Evolutionary conservation across 2,888 invertebrate genomes (phyloP).

Genomic region (Chirona hameri): DNA sequence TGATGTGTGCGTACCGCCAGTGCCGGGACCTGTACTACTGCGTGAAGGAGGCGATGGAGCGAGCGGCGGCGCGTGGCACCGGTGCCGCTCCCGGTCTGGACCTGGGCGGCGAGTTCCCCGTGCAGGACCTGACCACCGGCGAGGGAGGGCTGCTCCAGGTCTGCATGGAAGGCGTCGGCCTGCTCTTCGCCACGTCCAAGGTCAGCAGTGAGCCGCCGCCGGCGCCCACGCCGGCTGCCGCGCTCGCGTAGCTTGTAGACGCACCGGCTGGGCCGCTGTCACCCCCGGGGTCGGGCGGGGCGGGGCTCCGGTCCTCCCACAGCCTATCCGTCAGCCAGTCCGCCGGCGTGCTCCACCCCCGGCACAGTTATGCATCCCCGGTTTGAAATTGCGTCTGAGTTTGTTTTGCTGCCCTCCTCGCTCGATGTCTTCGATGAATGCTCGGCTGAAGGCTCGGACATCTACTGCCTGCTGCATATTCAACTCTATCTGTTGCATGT

Average conservation of each 20-base stretch:
- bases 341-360: no score
- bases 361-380: no score
- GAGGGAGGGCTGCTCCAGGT: constrained; percentile 93
- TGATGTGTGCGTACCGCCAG: constrained; percentile 53
- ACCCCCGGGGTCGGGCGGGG: no score
- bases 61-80: constrained; percentile 65
- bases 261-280: background rate
- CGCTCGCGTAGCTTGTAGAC: background rate
- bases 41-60: constrained; percentile 98
- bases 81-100: constrained; percentile 72
- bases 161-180: constrained; percentile 98
- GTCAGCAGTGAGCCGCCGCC: constrained; percentile 56
- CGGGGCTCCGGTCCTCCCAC: no score
- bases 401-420: no score
- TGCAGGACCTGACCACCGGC: constrained; percentile 94
- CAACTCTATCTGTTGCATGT: background rate
- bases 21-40: constrained; percentile 97
- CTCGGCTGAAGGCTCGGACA: no score
- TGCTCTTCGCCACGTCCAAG: constrained; percentile 99
- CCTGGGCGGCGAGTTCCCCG: constrained; percentile 94
- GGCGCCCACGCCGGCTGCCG: background rate
- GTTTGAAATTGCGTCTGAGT: no score
- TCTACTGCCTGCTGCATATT: background rate
- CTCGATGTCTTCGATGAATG: no score
- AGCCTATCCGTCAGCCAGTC: no score